phyloP scores from a whole-genome alignment of 1,140 invertebrate genomes.

The Brachionus koreanus region DNA sequence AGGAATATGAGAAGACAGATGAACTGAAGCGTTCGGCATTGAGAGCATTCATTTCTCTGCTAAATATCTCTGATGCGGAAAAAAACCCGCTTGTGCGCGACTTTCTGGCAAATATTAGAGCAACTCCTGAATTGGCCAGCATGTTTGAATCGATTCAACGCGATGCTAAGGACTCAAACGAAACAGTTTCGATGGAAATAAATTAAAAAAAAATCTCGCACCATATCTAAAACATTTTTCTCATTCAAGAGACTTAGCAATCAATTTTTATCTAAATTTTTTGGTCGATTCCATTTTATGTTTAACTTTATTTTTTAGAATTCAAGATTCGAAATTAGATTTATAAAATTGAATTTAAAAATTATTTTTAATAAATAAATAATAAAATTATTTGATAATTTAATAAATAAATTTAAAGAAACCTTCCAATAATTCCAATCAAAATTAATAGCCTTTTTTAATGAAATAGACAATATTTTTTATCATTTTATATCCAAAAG shows the following conservation, averaged over 20 bases:
- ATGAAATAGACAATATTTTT: no score
- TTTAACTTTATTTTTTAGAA: not conserved
- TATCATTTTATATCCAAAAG: no score
- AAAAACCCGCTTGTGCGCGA: conserved; percentile 4
- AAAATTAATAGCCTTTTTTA: no score
- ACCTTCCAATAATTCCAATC: no score
- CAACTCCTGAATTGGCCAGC: conserved; percentile 4
- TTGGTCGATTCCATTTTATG: not conserved
- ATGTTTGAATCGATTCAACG: conserved; percentile 43
- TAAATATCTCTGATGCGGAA: conserved; percentile 21
- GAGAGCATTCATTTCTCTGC: conserved; percentile 52
- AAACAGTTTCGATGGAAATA: not conserved
- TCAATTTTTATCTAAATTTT: not conserved
- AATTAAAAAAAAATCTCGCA: conserved; percentile 19
- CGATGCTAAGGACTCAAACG: conserved; percentile 21
- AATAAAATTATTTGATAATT: no score
- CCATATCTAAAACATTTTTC: not conserved
- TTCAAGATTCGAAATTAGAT: not conserved
- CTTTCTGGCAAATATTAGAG: conserved; percentile 15
- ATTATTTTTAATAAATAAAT: not conserved
- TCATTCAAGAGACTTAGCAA: not conserved
- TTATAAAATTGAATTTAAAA: not conserved
- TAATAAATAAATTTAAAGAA: no score
- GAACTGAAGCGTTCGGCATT: conserved; percentile 77
- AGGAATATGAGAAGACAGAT: conserved; percentile 98